Evolutionary conservation across 2,888 invertebrate genomes (phyloP), one percentile per base, ranked within the genome.

Genomic region (Dasypogon diadema): DNA sequence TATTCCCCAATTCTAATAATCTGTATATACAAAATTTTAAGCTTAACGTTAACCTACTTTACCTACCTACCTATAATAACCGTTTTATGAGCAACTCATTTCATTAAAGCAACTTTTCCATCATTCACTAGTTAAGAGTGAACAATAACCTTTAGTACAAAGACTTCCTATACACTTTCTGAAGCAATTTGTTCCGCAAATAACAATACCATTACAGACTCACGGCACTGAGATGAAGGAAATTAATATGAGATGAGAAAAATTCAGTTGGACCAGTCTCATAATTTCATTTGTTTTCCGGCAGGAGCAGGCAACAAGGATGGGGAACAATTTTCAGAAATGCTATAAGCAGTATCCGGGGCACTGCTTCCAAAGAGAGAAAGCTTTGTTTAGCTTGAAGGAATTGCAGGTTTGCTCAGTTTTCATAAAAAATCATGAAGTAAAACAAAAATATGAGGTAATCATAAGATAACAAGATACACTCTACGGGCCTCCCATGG

Each of bases 401-500:
- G 21, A 68, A 68, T 68, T 68, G 48, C 24, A 48, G 48, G 46
- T 24, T 3, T 34, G 34, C 37, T n/a, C 60, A 10, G 60, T 56
- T 56, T 56, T 65, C 54, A 34, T 70, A 70, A 70, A 70, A 70
- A 70, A 70, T 70, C 70, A 54, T 70, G 54, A 70, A 54, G 54
- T 70, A 54, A 70, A 54, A 48, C 54, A 54, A 54, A 70, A 70
- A 70, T 70, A 70, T 70, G 70, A 70, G 70, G 70, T 70, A 70
- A 70, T 70, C 70, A 70, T 26, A 70, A 70, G 70, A 70, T 70
- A 70, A 70, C 70, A 70, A 54, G 70, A 54, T 54, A 30, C 70
- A 54, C 30, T n/a, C 70, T 18, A 1, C 54, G 24, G 68, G 24
- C 70, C 18, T 8, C 51, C 70, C 54, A 22, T 54, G 51, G 70